Base-by-base conservation (phyloP, 2,888 invertebrate genomes). In the Autographa pulchrina region DNA sequence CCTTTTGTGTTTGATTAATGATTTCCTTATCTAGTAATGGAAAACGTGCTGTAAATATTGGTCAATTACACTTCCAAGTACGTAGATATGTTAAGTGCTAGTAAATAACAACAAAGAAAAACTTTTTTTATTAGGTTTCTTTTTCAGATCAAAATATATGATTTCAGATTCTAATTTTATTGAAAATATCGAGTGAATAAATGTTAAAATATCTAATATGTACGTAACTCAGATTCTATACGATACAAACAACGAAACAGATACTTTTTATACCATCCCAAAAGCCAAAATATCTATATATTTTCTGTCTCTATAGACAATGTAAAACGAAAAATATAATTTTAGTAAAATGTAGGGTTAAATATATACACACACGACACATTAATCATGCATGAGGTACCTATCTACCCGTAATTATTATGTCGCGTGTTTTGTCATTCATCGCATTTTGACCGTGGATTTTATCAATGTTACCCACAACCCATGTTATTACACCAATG, bases 381-480 rank as follows among this genome's bases (percentile, higher is more conserved):
- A 82, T 82, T 71, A 88, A 90, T 92, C 90, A 90, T 90, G 82
- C 87, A 91, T 86, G 88, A 84, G 88, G 86, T 85, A 84, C n/a
- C n/a, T n/a, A n/a, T n/a, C n/a, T n/a, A n/a, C 84, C 85, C 89
- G 81, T 93, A 93, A 93, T 93, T 93, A 91, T 91, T 81, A 86
- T 88, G 85, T 93, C 87, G 93, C 93, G 93, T 93, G 93, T 88
- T 88, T 88, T 91, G 90, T 92, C 91, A 91, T 91, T 86, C 88
- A 87, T 89, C 86, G 88, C 88, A 85, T 89, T 92, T 88, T 66
- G 82, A 80, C 80, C 84, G 86, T 86, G 90, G 91, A 91, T 91
- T 88, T 90, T 92, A 92, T 93, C 92, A 90, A 88, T 86, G 87
- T 76, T 25, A 84, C 76, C 83, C 77, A 84, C 85, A 84, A 89